Evolutionary conservation across 2,797 vertebrate genomes (phyloP).

Genomic region (Esox masquinongy): DNA sequence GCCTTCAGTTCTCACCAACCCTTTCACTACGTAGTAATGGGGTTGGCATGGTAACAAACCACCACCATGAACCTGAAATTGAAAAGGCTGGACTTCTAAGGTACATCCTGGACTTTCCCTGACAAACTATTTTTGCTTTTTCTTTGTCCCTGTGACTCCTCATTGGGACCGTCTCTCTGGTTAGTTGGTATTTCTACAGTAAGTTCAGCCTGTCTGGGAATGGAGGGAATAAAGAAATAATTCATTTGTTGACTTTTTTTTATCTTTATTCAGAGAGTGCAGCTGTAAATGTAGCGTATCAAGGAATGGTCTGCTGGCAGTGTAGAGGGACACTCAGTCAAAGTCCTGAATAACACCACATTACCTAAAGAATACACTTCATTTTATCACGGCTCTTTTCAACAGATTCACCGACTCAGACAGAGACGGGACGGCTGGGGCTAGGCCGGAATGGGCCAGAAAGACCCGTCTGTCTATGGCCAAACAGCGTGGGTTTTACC

Average conservation of each 20-base stretch:
- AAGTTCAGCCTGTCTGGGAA: not conserved
- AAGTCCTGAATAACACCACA: too few species aligned
- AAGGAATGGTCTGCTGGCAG: conserved; percentile 8
- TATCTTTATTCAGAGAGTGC: not conserved
- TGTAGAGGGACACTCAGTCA: not conserved
- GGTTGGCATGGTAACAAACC: conserved; percentile 25
- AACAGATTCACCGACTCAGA: not conserved
- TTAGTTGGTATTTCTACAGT: not conserved
- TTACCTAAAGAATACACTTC: too few species aligned
- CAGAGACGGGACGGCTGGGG: not conserved
- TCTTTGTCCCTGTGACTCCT: not conserved
- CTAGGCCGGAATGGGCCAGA: not conserved
- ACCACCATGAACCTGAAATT: conserved; percentile 28
- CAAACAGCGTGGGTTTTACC: conserved; percentile 20
- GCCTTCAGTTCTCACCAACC: conserved; percentile 24
- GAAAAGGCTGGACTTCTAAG: conserved; percentile 4
- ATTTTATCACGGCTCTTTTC: too few species aligned
- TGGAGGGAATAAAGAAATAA: not conserved
- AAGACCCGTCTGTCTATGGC: conserved; percentile 8
- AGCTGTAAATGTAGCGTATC: conserved; percentile 1
- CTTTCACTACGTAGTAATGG: conserved; percentile 16
- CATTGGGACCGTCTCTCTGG: not conserved
- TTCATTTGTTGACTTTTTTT: conserved; percentile 7
- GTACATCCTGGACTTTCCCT: not conserved
- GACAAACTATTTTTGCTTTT: not conserved